Conservation (phyloP, 2,113 vertebrate genomes). For the Rhinogobius similis region DNA sequence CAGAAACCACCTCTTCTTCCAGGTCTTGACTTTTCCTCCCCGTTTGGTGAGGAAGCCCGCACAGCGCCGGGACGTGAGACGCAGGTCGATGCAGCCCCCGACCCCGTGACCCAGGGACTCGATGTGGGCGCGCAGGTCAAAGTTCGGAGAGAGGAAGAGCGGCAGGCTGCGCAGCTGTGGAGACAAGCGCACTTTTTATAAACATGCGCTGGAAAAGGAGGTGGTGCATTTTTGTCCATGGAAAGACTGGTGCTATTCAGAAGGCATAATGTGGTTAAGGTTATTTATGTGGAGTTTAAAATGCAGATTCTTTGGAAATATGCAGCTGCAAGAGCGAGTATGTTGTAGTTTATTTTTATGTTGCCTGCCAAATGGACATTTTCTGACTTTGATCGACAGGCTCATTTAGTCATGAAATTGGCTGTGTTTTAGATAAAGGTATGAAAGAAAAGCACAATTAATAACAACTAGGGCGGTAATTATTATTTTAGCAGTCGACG, state of each 20-base stretch:
- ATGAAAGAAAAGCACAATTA: no score
- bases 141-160: slow-evolving; percentile 71
- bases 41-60: slow-evolving; percentile 87
- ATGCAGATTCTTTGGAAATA: not conserved
- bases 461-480: no score
- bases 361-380: not conserved
- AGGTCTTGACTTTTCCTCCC: slow-evolving; percentile 89
- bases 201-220: slow-evolving; percentile 1
- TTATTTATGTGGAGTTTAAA: not conserved
- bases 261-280: not conserved
- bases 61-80: slow-evolving; percentile 78
- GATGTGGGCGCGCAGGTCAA: slow-evolving; percentile 86
- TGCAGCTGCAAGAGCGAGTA: not conserved
- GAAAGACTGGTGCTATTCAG: not conserved
- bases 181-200: slow-evolving; percentile 18
- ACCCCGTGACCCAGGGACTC: slow-evolving; percentile 85
- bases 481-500: no score
- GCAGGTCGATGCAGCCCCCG: slow-evolving; percentile 77
- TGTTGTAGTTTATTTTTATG: not conserved
- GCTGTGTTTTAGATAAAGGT: not conserved
- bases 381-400: not conserved
- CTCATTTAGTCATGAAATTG: not conserved
- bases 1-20: slow-evolving; percentile 91
- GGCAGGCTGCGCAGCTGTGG: slow-evolving; percentile 57
- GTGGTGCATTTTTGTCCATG: not conserved